phyloP scores from a whole-genome alignment of 2,797 vertebrate species.

The Sebastes oblongus region DNA sequence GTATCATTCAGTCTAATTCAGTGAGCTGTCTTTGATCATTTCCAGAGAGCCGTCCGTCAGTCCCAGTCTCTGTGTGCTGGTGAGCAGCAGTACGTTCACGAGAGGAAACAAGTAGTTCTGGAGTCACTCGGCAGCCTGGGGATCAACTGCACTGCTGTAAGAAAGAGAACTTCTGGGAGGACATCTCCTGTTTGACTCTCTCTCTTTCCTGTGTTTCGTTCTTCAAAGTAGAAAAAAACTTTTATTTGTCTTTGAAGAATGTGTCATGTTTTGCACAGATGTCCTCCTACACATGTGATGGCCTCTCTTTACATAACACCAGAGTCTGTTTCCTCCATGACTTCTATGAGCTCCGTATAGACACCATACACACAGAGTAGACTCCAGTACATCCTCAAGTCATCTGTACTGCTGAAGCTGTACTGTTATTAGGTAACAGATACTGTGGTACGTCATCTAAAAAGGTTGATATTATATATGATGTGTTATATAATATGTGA shows the following conservation, averaged over 20 bases:
- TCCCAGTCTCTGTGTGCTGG: constrained; percentile 45
- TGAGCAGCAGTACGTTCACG: constrained; percentile 52
- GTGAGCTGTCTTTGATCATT: not conserved
- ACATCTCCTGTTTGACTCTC: not conserved
- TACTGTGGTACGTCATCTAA: not conserved
- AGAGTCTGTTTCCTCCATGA: not conserved
- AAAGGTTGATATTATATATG: not conserved
- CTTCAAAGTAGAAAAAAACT: not conserved
- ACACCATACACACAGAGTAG: not conserved
- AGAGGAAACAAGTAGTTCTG: constrained; percentile 48
- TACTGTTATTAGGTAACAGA: not conserved
- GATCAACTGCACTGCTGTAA: constrained; percentile 52
- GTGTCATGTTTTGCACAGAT: not conserved
- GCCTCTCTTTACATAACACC: not conserved
- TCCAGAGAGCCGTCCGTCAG: constrained; percentile 36
- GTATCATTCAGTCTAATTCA: not conserved
- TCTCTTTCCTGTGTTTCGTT: not conserved
- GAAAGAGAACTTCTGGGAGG: not conserved
- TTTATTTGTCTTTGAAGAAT: not conserved
- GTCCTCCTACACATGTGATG: not conserved
- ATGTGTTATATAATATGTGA: too few relatives aligned
- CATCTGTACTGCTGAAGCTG: not conserved
- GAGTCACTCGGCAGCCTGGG: constrained; percentile 44
- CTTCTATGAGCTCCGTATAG: too few relatives aligned
- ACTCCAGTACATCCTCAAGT: not conserved